These are phyloP conservation scores for Porites cylindrica DNA, from an alignment of 92 coral and sea anemone genomes.

Conservation along the genomic window DNA sequence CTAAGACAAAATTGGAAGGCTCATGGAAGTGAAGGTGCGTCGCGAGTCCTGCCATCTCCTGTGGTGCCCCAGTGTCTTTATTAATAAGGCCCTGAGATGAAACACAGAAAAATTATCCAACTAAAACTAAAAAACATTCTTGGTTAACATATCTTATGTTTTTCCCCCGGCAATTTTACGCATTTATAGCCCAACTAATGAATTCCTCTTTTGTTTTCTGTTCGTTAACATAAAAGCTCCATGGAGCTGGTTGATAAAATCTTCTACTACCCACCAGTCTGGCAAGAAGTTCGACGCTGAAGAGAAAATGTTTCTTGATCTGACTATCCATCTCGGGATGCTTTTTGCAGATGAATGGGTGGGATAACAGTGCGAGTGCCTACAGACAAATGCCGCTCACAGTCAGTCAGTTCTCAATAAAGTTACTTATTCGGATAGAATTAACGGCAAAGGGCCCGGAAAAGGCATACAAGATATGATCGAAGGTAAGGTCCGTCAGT, in stretches of 20 bases:
- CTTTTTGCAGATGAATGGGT: conserved; percentile 75
- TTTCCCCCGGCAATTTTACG: no score
- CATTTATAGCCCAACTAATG: no score
- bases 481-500: no score
- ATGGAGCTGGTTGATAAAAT: neutral
- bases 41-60: conserved; percentile 82
- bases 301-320: conserved; percentile 80
- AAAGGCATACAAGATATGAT: no score
- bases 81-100: conserved; percentile 68
- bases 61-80: conserved; percentile 67
- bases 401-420: no score
- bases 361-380: conserved; percentile 69
- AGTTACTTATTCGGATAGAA: no score
- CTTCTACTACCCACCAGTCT: conserved; percentile 64
- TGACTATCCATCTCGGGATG: conserved; percentile 71
- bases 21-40: conserved; percentile 90
- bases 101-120: neutral
- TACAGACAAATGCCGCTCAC: conserved; percentile 1
- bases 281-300: conserved; percentile 81
- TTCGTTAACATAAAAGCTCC: neutral
- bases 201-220: no score
- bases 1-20: conserved; percentile 76
- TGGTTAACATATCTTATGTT: no score
- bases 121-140: no score
- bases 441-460: no score